Evolutionary conservation across 1,140 invertebrate genomes (phyloP).

Genomic region (Neodiprion pinetum): DNA sequence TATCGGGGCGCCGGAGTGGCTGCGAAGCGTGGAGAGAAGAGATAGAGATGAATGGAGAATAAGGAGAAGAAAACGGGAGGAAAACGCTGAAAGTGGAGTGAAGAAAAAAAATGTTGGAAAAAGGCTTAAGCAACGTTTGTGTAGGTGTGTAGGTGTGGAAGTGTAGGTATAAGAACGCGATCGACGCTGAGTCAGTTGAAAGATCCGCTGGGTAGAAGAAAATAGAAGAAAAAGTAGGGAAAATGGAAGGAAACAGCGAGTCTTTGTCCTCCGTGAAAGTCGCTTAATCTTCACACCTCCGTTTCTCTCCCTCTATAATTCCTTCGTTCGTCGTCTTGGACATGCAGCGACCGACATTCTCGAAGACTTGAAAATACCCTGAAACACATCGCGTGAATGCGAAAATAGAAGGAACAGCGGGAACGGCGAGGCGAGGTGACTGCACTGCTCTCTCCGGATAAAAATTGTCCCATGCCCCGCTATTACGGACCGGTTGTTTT

Average conservation of each 20-base stretch:
- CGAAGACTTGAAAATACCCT: not conserved
- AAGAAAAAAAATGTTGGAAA: not conserved
- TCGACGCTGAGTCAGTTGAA: not conserved
- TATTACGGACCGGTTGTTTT: too few relatives aligned
- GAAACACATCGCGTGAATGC: not conserved
- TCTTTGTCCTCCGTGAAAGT: conserved; percentile 36
- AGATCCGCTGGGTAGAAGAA: not conserved
- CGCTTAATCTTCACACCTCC: conserved; percentile 21
- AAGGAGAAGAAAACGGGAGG: not conserved
- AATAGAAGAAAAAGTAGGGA: not conserved
- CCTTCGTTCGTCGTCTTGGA: not conserved
- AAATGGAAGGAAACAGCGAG: conserved; percentile 23
- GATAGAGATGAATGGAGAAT: not conserved
- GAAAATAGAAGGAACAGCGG: not conserved
- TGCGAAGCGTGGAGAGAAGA: not conserved
- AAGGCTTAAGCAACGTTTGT: too few relatives aligned
- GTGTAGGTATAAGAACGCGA: not conserved
- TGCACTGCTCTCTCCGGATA: too few relatives aligned
- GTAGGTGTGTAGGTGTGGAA: too few relatives aligned
- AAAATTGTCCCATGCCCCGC: too few relatives aligned
- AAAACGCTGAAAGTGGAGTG: not conserved
- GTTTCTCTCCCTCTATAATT: not conserved
- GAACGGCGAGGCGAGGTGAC: too few relatives aligned
- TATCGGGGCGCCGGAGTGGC: not conserved
- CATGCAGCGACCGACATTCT: not conserved